These are phyloP conservation scores for Pseudolycoriella hygida DNA, from an alignment of 2,888 invertebrate species.

Conservation along the genomic window DNA sequence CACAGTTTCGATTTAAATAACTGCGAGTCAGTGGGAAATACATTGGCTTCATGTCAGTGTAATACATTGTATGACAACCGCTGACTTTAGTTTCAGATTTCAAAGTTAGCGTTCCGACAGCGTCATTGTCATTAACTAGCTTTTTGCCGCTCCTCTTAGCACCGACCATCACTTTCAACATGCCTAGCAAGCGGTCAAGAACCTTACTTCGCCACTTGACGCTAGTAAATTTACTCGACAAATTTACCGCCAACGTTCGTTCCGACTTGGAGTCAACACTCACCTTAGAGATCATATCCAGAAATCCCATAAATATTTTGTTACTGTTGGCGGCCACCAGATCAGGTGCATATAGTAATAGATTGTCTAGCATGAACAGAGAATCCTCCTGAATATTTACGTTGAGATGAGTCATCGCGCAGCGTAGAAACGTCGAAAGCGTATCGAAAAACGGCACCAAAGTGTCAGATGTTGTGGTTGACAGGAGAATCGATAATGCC, in stretches of 20 bases:
- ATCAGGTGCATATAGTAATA: conserved; percentile 46
- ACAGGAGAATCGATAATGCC: conserved; percentile 26
- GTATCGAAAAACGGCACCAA: conserved; percentile 58
- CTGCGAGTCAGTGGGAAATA: conserved; percentile 26
- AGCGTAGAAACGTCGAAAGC: conserved; percentile 61
- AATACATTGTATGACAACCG: no score
- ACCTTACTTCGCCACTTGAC: conserved; percentile 66
- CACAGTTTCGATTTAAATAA: conserved; percentile 25
- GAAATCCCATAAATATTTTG: conserved; percentile 58
- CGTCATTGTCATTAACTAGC: no score
- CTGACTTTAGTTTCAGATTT: no score
- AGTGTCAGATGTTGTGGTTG: conserved; percentile 21
- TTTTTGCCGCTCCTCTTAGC: neutral
- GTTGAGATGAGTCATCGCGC: conserved; percentile 82
- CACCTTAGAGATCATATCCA: conserved; percentile 68
- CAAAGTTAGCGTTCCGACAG: no score
- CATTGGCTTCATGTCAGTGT: conserved; percentile 9
- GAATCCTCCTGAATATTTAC: conserved; percentile 68
- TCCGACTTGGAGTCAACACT: conserved; percentile 44
- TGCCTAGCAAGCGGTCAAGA: conserved; percentile 46
- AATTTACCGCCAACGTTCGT: conserved; percentile 47
- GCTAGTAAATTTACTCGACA: conserved; percentile 53
- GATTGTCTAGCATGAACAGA: conserved; percentile 54
- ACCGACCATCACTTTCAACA: conserved; percentile 29
- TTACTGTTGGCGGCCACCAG: conserved; percentile 48